Conservation (phyloP, 37 sponge, comb jelly and placozoan species). For the Agelas oroides region DNA sequence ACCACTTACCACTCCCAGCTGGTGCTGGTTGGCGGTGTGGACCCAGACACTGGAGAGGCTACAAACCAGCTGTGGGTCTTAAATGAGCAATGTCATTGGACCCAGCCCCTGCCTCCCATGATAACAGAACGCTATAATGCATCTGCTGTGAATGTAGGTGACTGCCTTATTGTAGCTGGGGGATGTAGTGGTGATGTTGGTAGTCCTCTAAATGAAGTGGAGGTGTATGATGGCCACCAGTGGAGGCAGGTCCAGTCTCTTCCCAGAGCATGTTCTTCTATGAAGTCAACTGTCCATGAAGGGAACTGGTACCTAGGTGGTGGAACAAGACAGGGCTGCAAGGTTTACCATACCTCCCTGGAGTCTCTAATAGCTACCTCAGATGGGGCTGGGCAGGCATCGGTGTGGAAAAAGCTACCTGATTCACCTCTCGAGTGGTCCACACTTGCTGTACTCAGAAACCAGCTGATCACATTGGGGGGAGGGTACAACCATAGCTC, state of each 20-base stretch:
- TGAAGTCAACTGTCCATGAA: not conserved
- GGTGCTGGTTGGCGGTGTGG: too few relatives aligned
- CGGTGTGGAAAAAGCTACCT: conserved; percentile 10
- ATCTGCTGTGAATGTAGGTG: not conserved
- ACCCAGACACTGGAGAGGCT: too few relatives aligned
- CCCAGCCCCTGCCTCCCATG: too few relatives aligned
- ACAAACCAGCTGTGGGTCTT: too few relatives aligned
- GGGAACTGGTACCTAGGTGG: conserved; percentile 12
- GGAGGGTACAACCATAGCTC: not conserved
- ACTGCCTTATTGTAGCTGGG: conserved; percentile 21
- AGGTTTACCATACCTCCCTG: conserved; percentile 6
- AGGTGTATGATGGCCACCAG: too few relatives aligned
- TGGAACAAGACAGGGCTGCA: not conserved
- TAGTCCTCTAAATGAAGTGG: not conserved
- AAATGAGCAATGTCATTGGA: too few relatives aligned
- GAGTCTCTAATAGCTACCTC: conserved; percentile 13
- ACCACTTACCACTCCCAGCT: too few relatives aligned
- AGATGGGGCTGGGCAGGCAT: too few relatives aligned
- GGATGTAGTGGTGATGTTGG: conserved; percentile 6
- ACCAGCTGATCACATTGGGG: conserved; percentile 1
- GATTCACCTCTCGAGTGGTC: not conserved
- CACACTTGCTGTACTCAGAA: not conserved
- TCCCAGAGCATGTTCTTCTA: too few relatives aligned
- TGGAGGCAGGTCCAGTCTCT: too few relatives aligned
- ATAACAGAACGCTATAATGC: not conserved